Base-by-base conservation (phyloP, 2,888 invertebrate genomes). In the Drosophila kanekoi region DNA sequence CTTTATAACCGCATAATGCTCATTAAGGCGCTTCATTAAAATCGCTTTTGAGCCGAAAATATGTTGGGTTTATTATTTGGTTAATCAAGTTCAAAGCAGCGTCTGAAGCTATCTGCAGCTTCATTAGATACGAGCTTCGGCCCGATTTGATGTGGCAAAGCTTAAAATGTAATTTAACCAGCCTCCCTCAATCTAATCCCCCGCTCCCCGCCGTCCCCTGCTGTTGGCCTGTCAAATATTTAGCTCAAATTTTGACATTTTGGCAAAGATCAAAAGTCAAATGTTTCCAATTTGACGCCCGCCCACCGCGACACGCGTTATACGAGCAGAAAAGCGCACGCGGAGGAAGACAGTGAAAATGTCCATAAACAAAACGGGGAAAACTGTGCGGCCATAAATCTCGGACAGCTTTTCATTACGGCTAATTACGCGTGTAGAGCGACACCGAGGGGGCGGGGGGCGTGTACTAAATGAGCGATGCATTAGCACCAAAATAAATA, bases 231-330 rank as follows among this genome's bases (percentile, higher is more conserved):
- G 77, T 75, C 63, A 72, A 72, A 60, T 52, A 33, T 49, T 28
- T 58, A 13, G 58, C 32, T 48, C 10, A 28, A 23, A 16, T 66
- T 79, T 78, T 64, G 77, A 78, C 72, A 78, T 77, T 77, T 70
- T 77, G 72, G 53, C 60, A 70, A 77, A 77, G 74, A 77, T 77
- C 76, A 77, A 69, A 77, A 77, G 77, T 73, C 76, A 77, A 77
- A 65, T 62, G 73, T 20, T 64, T 68, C 43, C 68, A 72, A 75
- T 71, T 72, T 43, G 56, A 45, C 37, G 56, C 59, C 33, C 52
- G 43, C 49, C 40, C 33, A 43, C 32, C 14, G 32, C 37, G 20
- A 54, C 41, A 45, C 44, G 33, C 40, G 32, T 37, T 18, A 59
- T 52, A 53, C 37, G 38, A 51, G 14, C 16, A 40, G 49, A 16